A percentile compares a stretch with the other conserved stretches of the same genome.
These are phyloP conservation scores for Oreochromis niloticus DNA, from an alignment of 2,113 vertebrate genomes.

Conservation along the genomic window DNA sequence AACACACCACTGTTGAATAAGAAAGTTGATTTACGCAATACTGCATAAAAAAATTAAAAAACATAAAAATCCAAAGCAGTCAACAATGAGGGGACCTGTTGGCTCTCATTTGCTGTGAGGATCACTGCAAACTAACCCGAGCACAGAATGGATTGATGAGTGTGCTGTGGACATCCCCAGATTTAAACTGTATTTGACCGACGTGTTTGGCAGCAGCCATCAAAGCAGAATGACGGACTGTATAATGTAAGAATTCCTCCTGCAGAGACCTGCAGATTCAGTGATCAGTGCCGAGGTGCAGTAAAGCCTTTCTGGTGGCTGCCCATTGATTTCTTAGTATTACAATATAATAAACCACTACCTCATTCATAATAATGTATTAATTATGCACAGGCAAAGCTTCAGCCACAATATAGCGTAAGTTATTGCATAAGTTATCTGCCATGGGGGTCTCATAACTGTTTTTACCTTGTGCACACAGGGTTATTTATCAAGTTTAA, in stretches of 20 bases:
- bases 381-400: neutral
- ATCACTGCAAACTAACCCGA: neutral
- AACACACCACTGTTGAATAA: neutral
- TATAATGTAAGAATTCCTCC: neutral
- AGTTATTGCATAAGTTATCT: neutral
- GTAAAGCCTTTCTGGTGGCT: neutral
- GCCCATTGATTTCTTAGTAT: neutral
- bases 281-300: neutral
- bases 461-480: neutral
- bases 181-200: fast-evolving
- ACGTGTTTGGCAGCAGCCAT: neutral
- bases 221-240: fast-evolving
- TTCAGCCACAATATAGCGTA: neutral
- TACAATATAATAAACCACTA: neutral
- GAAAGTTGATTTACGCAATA: neutral
- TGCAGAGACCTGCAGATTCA: neutral
- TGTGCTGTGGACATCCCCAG: fast-evolving
- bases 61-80: neutral
- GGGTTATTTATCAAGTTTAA: neutral
- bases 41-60: neutral
- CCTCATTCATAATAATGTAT: neutral
- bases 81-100: neutral
- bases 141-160: neutral
- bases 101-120: neutral
- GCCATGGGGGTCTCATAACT: neutral